A percentile compares a stretch with the other conserved stretches of the same genome.
phyloP scores from a whole-genome alignment of 1,140 invertebrate genomes.

The Euwallacea similis region DNA sequence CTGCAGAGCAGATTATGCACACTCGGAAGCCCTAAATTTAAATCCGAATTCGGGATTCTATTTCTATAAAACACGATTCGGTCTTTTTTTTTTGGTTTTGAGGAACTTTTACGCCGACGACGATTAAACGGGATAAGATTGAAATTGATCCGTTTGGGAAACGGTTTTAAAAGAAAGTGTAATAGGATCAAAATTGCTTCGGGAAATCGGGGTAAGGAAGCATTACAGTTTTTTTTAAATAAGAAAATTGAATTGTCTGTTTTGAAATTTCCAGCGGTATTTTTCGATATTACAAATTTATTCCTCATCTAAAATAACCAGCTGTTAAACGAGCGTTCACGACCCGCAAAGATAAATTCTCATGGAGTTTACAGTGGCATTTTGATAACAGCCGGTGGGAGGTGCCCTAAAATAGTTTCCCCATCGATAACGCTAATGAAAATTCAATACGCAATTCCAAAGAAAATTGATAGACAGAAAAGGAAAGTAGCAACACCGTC shows the following conservation, averaged over 20 bases:
- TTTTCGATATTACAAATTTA: too few species aligned
- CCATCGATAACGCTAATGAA: constrained; percentile 3
- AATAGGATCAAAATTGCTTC: too few species aligned
- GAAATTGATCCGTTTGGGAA: too few species aligned
- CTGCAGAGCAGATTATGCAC: constrained; percentile 11
- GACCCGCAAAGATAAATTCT: too few species aligned
- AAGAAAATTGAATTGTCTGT: too few species aligned
- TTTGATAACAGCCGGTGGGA: neutral
- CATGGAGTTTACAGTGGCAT: too few species aligned
- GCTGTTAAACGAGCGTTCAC: too few species aligned
- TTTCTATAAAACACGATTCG: constrained; percentile 6
- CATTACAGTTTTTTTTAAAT: too few species aligned
- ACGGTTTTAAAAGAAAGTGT: too few species aligned
- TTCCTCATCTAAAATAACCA: too few species aligned
- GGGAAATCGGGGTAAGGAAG: too few species aligned
- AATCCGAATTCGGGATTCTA: constrained; percentile 6
- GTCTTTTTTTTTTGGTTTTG: neutral
- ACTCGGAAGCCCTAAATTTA: constrained; percentile 11
- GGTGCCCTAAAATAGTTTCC: neutral
- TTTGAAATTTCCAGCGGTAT: too few species aligned
- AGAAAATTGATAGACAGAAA: constrained; percentile 11
- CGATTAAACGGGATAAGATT: neutral
- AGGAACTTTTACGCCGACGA: neutral
- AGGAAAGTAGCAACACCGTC: neutral
- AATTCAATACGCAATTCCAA: neutral